Percentiles rank a stretch among this genome's conserved stretches.
Conservation (phyloP, 2,113 vertebrate species). For the Abramis brama region DNA sequence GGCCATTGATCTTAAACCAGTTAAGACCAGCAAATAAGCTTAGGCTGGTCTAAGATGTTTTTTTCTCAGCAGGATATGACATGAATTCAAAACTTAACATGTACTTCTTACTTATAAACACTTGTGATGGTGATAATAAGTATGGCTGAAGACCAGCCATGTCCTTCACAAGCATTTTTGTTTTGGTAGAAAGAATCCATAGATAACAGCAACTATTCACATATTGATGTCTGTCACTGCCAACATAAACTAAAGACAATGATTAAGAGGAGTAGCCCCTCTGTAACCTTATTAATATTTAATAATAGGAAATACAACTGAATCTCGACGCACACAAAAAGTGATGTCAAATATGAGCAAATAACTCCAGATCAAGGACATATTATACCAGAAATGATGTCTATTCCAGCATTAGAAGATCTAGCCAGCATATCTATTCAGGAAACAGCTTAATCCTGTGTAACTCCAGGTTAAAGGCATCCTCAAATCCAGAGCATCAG, state of each 20-base stretch:
- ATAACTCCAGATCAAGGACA: background rate
- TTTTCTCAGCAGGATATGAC: background rate
- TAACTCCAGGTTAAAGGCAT: slow-evolving; percentile 43
- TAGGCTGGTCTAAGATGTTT: background rate
- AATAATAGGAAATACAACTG: background rate
- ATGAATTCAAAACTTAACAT: background rate
- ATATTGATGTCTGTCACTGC: background rate
- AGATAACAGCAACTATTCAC: background rate
- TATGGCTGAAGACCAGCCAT: background rate
- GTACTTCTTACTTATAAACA: background rate
- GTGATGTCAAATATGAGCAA: slow-evolving; percentile 13
- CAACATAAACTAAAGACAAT: slow-evolving; percentile 5
- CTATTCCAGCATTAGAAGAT: slow-evolving; percentile 20
- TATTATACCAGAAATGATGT: background rate
- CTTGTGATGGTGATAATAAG: background rate
- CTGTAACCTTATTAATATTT: background rate
- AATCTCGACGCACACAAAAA: background rate
- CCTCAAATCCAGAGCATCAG: slow-evolving; percentile 20
- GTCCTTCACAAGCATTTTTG: background rate
- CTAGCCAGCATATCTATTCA: slow-evolving; percentile 17
- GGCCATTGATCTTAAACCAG: background rate
- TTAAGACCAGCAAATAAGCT: background rate
- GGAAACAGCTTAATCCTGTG: slow-evolving; percentile 42
- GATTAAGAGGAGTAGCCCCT: background rate
- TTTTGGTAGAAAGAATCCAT: background rate